These are phyloP conservation scores for Oenanthe oenanthe DNA, from an alignment of 2,113 vertebrate species.

Conservation along the genomic window DNA sequence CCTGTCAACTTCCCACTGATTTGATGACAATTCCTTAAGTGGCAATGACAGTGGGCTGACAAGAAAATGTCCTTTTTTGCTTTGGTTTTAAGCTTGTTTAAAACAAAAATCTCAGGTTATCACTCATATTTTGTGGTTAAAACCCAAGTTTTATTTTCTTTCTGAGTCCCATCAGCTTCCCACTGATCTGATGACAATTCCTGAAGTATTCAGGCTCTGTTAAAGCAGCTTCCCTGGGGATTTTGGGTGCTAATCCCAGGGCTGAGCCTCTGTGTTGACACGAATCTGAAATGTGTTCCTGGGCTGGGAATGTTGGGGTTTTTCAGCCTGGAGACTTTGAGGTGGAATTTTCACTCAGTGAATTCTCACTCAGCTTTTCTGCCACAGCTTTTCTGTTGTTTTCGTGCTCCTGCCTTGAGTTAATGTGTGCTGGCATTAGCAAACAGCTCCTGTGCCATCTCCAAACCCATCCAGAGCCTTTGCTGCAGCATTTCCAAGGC, in stretches of 20 bases:
- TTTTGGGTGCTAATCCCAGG: not conserved
- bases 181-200: not conserved
- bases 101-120: not conserved
- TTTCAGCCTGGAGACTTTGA: not conserved
- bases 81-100: not conserved
- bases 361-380: not conserved
- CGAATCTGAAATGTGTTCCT: not conserved
- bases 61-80: not conserved
- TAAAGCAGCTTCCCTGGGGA: not conserved
- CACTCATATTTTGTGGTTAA: not conserved
- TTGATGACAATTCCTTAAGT: not conserved
- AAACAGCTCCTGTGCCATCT: not conserved
- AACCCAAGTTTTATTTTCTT: not conserved
- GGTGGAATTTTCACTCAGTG: not conserved
- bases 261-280: not conserved
- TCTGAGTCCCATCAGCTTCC: not conserved
- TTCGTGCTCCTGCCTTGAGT: fast-evolving
- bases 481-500: not conserved
- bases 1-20: fast-evolving
- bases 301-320: not conserved
- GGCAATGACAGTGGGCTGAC: not conserved
- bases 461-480: not conserved
- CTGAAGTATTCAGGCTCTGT: not conserved
- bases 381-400: not conserved
- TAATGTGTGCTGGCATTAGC: not conserved